Percentiles rank a stretch among this genome's conserved stretches.
Evolutionary conservation across 2,113 vertebrate genomes (phyloP).

Genomic region (Arvicanthis niloticus): DNA sequence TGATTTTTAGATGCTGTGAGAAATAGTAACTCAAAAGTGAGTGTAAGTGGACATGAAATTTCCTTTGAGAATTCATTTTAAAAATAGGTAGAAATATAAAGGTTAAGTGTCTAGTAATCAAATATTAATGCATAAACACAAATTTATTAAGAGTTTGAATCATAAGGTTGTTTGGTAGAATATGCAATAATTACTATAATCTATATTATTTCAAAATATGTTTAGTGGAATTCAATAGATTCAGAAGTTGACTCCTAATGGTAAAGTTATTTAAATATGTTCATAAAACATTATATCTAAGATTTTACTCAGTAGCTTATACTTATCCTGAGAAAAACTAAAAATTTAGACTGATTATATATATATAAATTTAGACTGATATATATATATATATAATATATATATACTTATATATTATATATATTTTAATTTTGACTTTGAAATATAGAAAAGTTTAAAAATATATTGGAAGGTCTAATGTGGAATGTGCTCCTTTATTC

Average conservation of each 20-base stretch:
- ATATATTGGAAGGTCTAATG: not conserved
- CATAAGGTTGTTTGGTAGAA: not conserved
- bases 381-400: too few species aligned
- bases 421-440: not conserved
- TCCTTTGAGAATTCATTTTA: not conserved
- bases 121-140: not conserved
- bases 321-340: not conserved
- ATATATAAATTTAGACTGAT: not conserved
- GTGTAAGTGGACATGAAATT: not conserved
- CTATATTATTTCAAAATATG: not conserved
- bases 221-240: not conserved
- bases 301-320: not conserved
- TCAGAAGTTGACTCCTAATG: not conserved
- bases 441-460: not conserved
- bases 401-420: too few species aligned
- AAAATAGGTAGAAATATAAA: not conserved
- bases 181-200: not conserved
- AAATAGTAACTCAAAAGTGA: not conserved
- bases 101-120: not conserved
- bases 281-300: not conserved
- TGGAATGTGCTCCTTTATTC: not conserved
- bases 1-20: not conserved
- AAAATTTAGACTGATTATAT: not conserved
- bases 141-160: not conserved
- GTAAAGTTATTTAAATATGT: not conserved